Percentiles rank a stretch among this genome's conserved stretches.
Evolutionary conservation across 2,797 vertebrate genomes (phyloP).

Genomic region (Capromys pilorides): DNA sequence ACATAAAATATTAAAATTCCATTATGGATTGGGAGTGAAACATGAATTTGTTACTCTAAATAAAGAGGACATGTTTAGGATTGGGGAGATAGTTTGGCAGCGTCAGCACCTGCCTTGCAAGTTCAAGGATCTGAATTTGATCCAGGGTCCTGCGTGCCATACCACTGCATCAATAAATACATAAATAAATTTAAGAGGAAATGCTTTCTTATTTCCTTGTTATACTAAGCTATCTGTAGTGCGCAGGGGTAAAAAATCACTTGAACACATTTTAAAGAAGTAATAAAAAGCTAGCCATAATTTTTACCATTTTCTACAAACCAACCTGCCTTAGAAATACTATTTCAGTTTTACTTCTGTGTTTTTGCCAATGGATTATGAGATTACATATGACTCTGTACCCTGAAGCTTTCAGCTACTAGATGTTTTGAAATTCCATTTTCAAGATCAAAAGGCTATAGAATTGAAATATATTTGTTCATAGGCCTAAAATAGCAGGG

Average conservation of each 20-base stretch:
- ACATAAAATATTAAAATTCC: neutral
- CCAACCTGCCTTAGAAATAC: conserved; percentile 22
- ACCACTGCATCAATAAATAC: too few relatives aligned
- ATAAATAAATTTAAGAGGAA: neutral
- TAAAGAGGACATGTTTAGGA: neutral
- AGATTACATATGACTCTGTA: conserved; percentile 51
- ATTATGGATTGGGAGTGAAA: neutral
- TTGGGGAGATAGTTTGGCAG: too few relatives aligned
- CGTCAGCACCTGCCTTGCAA: too few relatives aligned
- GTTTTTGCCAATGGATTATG: conserved; percentile 57
- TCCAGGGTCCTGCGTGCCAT: too few relatives aligned
- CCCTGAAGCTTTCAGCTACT: conserved; percentile 48
- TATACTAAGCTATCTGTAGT: neutral
- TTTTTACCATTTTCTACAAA: conserved; percentile 60
- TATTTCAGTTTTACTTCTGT: conserved; percentile 44
- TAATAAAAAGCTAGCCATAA: neutral
- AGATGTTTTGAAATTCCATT: conserved; percentile 56
- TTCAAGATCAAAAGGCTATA: conserved; percentile 65
- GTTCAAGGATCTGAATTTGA: too few relatives aligned
- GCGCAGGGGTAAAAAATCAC: neutral
- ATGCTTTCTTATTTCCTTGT: neutral
- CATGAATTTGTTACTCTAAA: neutral
- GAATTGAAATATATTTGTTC: conserved; percentile 55
- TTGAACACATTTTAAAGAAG: conserved; percentile 15
- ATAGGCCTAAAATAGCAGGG: neutral